These are phyloP conservation scores for Boulengeromyrus knoepffleri DNA, from an alignment of 2,113 vertebrate genomes.

Conservation along the genomic window DNA sequence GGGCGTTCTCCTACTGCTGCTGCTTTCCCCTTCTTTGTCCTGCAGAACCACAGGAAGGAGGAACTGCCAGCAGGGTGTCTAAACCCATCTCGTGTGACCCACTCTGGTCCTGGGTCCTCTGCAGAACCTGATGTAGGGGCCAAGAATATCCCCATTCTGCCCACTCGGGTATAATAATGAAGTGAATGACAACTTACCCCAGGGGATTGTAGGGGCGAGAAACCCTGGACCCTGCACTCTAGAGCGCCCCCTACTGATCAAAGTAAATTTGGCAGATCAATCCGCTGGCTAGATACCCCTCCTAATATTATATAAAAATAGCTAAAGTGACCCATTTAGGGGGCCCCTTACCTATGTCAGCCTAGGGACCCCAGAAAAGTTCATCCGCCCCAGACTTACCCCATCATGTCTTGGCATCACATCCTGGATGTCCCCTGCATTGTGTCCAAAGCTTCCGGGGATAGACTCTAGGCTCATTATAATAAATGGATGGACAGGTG, in stretches of 20 bases:
- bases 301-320: not conserved
- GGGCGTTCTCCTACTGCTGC: not conserved
- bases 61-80: constrained; percentile 17
- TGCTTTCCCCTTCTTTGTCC: not conserved
- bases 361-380: not conserved
- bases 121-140: not conserved
- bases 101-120: constrained; percentile 17
- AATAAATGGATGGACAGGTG: not conserved
- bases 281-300: not conserved
- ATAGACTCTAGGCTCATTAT: not conserved
- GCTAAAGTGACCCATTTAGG: not conserved
- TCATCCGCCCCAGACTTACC: not conserved
- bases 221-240: not conserved
- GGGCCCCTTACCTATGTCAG: not conserved
- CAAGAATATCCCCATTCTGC: not conserved
- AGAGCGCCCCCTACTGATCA: not conserved
- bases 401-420: not conserved
- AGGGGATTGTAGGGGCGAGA: not conserved
- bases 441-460: not conserved
- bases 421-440: not conserved
- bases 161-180: not conserved
- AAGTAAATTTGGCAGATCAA: not conserved
- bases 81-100: not conserved
- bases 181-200: not conserved
- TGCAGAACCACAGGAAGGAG: not conserved